A percentile compares a stretch with the other conserved stretches of the same genome.
Conservation (phyloP, 2,113 vertebrate genomes). For the Coracopsis vasa region DNA sequence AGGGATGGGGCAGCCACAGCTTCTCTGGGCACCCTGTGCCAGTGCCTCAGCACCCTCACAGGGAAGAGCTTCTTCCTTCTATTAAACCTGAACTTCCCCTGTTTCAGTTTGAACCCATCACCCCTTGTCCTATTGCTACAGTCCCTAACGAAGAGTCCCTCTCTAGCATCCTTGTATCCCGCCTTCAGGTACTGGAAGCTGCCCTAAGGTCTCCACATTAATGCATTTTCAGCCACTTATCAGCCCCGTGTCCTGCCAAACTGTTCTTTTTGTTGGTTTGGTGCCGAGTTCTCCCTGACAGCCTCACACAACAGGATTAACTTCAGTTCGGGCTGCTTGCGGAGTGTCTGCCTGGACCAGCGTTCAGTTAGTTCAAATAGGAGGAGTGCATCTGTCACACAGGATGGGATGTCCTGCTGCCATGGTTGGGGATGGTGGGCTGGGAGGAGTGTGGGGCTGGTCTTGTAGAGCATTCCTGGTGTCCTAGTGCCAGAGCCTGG, state of each 20-base stretch:
- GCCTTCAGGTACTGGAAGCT: not conserved
- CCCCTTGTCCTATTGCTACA: not conserved
- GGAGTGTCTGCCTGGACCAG: not conserved
- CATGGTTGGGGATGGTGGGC: not conserved
- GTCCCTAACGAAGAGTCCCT: not conserved
- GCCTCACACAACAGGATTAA: not conserved
- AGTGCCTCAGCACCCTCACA: not conserved
- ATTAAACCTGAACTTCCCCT: not conserved
- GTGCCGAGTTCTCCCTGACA: not conserved
- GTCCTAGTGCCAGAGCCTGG: not conserved
- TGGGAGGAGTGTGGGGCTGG: not conserved
- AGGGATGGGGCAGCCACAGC: not conserved
- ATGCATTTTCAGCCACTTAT: not conserved
- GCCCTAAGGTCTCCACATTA: not conserved
- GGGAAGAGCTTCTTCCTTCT: not conserved
- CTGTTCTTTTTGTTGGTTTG: not conserved
- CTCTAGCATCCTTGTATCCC: not conserved
- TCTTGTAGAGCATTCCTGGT: not conserved
- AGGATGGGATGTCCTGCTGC: not conserved
- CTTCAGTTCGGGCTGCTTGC: not conserved
- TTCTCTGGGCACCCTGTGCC: not conserved
- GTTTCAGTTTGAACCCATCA: not conserved
- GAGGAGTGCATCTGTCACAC: not conserved
- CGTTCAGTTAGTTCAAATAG: not conserved
- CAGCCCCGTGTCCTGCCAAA: not conserved